A percentile compares a stretch with the other conserved stretches of the same genome.
phyloP scores from a whole-genome alignment of 2,888 invertebrate species.

The Perizoma flavofasciatum region DNA sequence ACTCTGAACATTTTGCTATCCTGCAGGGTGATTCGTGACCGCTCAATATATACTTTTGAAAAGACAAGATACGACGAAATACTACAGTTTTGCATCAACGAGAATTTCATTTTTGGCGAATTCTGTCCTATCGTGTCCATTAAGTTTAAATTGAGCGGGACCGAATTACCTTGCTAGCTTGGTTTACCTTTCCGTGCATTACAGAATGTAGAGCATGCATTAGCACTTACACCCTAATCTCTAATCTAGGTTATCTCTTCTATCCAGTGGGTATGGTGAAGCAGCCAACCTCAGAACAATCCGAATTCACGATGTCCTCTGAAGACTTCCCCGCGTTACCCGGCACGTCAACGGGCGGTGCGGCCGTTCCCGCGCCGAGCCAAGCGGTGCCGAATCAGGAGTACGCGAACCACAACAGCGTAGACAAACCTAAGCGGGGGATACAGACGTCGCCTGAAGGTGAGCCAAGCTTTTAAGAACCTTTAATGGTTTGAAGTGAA shows the following conservation, averaged over 20 bases:
- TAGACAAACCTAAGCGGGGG: constrained; percentile 88
- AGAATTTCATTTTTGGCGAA: no score
- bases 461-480: constrained; percentile 46
- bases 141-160: no score
- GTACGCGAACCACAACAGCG: constrained; percentile 59
- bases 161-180: not conserved
- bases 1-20: not conserved
- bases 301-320: constrained; percentile 98
- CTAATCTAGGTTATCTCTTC: constrained; percentile 29
- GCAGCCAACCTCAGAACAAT: constrained; percentile 95
- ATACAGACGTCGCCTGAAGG: constrained; percentile 98
- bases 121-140: no score
- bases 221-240: constrained; percentile 25
- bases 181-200: not conserved
- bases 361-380: constrained; percentile 81
- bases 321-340: constrained; percentile 99
- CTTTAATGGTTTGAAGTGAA: constrained; percentile 8
- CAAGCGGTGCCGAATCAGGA: constrained; percentile 65
- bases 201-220: constrained; percentile 22
- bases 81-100: no score
- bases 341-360: constrained; percentile 90
- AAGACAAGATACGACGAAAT: no score
- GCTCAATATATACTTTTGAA: no score
- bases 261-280: constrained; percentile 95
- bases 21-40: not conserved